Base-by-base conservation (phyloP, 2,888 invertebrate species). In the Brenthis daphne region DNA sequence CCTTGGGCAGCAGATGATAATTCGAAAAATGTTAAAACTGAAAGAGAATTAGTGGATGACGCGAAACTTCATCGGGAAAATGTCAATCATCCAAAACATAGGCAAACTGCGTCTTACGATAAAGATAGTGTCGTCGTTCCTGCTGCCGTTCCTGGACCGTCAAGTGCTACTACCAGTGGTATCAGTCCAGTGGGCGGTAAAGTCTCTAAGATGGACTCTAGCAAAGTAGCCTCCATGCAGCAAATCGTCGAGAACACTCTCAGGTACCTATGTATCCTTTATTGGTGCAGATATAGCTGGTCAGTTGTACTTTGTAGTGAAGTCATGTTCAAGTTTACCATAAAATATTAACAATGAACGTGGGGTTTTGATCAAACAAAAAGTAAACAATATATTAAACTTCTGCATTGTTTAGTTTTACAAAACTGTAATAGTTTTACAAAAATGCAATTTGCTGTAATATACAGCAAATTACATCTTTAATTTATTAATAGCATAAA, bases 201-300 rank as follows among this genome's bases (percentile, higher is more conserved):
- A 75, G 90, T 88, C 80, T 81, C 89, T 77, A 88, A 85, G 75
- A 93, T 93, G 93, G 93, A 93, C 83, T 84, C 89, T 47, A 83
- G 80, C 77, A 91, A 90, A 87, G 85, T 92, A 82, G 85, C 89
- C 80, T 92, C 92, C 73, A 94, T 95, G 89, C 94, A 94, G 77
- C 94, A 94, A 82, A 93, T 94, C 83, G 94, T 95, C 76, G 95
- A 95, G 82, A 94, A 94, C 82, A 94, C 94, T 80, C 92, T 95
- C 81, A 94, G 94, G 95, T 95, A 91, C 50, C 48, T 65, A 53
- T 53, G 50, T 33, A 51, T 29, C 29, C 79, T 70, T 60, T 48
- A 51, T 54, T 54, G 13, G 14, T 43, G 37, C 51, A 11, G 20
- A 43, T 51, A 48, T 50, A 37, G 43, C 43, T 54, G 54, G 58